These are phyloP conservation scores for Papilio demoleus DNA, from an alignment of 2,888 invertebrate species.

Conservation along the genomic window DNA sequence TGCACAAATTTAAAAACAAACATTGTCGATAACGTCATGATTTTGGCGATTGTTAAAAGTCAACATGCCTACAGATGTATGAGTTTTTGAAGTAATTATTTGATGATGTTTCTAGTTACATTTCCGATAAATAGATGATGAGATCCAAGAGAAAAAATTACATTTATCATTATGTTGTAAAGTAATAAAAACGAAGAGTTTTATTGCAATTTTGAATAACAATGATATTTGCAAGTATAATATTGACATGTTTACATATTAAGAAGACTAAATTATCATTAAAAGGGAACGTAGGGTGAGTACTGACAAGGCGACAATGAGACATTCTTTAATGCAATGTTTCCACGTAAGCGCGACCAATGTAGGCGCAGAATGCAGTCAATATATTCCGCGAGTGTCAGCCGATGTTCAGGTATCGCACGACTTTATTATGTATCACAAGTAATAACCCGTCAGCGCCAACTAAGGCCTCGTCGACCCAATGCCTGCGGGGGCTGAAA, in stretches of 20 bases:
- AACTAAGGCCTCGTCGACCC: constrained; percentile 25
- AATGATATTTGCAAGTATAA: constrained; percentile 11
- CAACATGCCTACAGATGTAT: too few relatives aligned
- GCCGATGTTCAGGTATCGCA: constrained; percentile 35
- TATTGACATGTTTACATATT: constrained; percentile 4
- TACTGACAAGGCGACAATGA: constrained; percentile 19
- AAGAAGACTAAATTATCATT: constrained; percentile 14
- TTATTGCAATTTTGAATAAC: neutral
- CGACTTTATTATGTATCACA: constrained; percentile 39
- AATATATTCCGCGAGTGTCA: constrained; percentile 31
- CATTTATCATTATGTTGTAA: too few relatives aligned
- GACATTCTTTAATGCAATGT: constrained; percentile 11
- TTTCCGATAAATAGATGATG: neutral
- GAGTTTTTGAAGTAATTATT: too few relatives aligned
- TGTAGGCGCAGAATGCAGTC: constrained; percentile 38
- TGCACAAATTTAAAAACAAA: too few relatives aligned
- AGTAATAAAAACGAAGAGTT: neutral
- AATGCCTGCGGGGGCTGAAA: constrained; percentile 20
- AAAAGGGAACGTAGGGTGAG: constrained; percentile 16
- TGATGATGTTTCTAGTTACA: neutral
- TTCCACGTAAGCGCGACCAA: constrained; percentile 4
- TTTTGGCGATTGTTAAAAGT: too few relatives aligned
- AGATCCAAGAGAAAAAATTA: too few relatives aligned
- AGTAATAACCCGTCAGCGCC: constrained; percentile 38
- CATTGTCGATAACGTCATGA: too few relatives aligned